These are phyloP conservation scores for Perccottus glenii DNA, from an alignment of 2,113 vertebrate genomes.

Conservation along the genomic window DNA sequence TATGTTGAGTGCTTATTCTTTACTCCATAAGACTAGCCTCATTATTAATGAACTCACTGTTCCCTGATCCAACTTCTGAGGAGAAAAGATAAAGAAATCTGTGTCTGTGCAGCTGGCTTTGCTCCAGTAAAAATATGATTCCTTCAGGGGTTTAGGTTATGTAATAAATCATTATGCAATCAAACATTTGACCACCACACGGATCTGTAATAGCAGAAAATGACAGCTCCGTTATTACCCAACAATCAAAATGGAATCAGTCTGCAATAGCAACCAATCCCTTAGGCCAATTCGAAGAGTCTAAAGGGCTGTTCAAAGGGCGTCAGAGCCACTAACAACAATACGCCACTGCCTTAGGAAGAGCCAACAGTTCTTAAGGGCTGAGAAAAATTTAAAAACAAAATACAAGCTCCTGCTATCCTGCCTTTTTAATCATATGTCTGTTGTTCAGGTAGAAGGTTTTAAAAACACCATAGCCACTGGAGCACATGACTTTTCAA, in stretches of 20 bases:
- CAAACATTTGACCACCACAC: slow-evolving; percentile 25
- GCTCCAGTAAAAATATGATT: slow-evolving; percentile 4
- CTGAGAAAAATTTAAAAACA: too few relatives aligned
- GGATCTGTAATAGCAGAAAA: slow-evolving; percentile 27
- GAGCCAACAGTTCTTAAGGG: background rate
- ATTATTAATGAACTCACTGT: slow-evolving; percentile 4
- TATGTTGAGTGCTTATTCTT: background rate
- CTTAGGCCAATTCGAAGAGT: slow-evolving; percentile 9
- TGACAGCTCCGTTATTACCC: slow-evolving; percentile 14
- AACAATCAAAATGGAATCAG: slow-evolving; percentile 24
- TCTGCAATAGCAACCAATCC: slow-evolving; percentile 10
- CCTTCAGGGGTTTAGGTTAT: slow-evolving; percentile 26
- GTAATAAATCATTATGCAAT: slow-evolving; percentile 46
- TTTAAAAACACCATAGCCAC: too few relatives aligned
- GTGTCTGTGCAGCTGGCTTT: slow-evolving; percentile 20
- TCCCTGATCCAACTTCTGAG: background rate
- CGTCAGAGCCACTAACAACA: slow-evolving; percentile 3
- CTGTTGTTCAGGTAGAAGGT: too few relatives aligned
- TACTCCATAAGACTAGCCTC: background rate
- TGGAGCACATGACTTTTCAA: too few relatives aligned
- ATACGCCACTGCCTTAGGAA: background rate
- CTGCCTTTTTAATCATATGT: too few relatives aligned
- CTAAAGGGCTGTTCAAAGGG: slow-evolving; percentile 24
- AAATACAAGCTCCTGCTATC: too few relatives aligned
- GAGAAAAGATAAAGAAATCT: background rate